Conservation (phyloP, 30 jellyfish, hydroid and myxozoan species). For the Haliclystus octoradiatus region DNA sequence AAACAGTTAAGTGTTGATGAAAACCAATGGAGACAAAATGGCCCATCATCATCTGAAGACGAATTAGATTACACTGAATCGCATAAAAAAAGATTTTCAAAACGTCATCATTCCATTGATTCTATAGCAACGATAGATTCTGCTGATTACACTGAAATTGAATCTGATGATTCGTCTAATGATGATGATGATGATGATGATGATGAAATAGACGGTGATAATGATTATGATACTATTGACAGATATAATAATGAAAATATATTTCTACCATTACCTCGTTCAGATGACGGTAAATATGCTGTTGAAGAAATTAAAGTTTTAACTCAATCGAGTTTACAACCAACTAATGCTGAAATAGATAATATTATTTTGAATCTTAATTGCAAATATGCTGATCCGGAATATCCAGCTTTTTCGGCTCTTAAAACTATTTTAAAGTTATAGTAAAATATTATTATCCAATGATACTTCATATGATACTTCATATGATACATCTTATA, state of each 20-base stretch:
- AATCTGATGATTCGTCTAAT: slow-evolving; percentile 1
- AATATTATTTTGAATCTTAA: slow-evolving; percentile 3
- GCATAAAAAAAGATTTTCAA: slow-evolving; percentile 12
- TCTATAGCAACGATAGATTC: slow-evolving; percentile 49
- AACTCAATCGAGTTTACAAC: neutral
- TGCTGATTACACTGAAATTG: slow-evolving; percentile 29
- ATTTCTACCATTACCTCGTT: slow-evolving; percentile 5
- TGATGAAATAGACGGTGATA: neutral
- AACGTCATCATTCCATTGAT: slow-evolving; percentile 40
- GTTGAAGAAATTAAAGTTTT: slow-evolving; percentile 22
- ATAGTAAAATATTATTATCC: too few species aligned
- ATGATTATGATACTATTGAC: too few species aligned
- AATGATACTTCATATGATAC: too few species aligned
- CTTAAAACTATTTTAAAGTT: slow-evolving; percentile 14
- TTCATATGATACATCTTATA: too few species aligned
- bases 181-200: slow-evolving; percentile 7
- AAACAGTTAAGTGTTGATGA: slow-evolving; percentile 1
- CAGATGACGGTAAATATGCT: slow-evolving; percentile 25
- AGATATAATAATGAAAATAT: neutral
- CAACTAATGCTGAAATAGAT: neutral
- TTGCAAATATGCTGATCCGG: slow-evolving; percentile 15
- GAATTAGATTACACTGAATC: neutral
- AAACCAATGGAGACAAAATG: slow-evolving; percentile 5
- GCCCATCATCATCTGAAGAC: slow-evolving; percentile 18
- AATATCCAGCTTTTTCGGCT: slow-evolving; percentile 53